Evolutionary conservation across 2,113 vertebrate genomes (phyloP).

Genomic region (Calidris pygmaea): DNA sequence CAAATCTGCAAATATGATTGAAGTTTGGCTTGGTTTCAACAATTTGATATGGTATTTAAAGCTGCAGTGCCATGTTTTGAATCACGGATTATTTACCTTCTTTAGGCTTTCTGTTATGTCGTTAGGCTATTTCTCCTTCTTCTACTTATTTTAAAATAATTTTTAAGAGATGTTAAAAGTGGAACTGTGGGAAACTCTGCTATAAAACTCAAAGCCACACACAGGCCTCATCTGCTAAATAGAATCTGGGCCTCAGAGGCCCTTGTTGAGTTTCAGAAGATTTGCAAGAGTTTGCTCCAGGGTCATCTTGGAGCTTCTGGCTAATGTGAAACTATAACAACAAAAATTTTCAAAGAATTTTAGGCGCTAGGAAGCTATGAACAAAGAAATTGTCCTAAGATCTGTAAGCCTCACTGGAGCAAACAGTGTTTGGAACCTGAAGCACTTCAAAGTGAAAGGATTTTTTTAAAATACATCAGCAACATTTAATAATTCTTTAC

Average conservation of each 20-base stretch:
- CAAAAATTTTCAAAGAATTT: constrained; percentile 1
- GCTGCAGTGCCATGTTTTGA: background rate
- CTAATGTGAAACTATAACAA: background rate
- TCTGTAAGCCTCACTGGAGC: background rate
- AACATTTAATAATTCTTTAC: background rate
- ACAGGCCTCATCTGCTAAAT: background rate
- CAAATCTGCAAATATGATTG: constrained; percentile 45
- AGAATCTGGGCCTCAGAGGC: constrained; percentile 3
- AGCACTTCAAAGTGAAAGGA: background rate
- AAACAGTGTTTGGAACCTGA: background rate
- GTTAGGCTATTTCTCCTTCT: background rate
- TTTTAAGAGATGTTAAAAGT: constrained; percentile 9
- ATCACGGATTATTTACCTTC: background rate
- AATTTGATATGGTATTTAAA: constrained; percentile 27
- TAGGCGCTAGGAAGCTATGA: background rate
- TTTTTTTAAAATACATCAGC: background rate
- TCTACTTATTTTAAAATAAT: background rate
- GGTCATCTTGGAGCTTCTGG: constrained; percentile 16
- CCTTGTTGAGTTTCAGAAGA: constrained; percentile 9
- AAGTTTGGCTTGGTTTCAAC: constrained; percentile 40
- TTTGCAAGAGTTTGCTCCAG: constrained; percentile 24
- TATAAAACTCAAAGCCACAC: constrained; percentile 29
- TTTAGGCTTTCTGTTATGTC: background rate
- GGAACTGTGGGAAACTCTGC: constrained; percentile 40
- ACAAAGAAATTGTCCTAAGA: background rate